Percentiles rank a stretch among this genome's conserved stretches.
Evolutionary conservation across 2,797 vertebrate species (phyloP).

Genomic region (Phoxinus dragarum): DNA sequence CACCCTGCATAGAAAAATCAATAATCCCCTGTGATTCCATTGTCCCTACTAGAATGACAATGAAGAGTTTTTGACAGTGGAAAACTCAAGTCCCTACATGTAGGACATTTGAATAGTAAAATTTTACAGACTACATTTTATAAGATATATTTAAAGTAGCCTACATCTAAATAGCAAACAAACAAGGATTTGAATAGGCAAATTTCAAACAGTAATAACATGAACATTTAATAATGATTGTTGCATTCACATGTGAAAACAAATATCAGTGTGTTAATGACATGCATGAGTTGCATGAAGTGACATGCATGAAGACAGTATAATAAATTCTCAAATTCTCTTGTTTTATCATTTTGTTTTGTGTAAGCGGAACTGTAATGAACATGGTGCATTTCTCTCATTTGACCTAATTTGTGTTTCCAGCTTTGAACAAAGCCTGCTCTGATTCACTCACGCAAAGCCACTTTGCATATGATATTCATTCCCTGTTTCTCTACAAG

Average conservation of each 20-base stretch:
- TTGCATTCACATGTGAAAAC: background rate
- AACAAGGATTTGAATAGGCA: conserved; percentile 53
- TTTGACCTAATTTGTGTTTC: conserved; percentile 55
- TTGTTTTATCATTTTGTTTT: background rate
- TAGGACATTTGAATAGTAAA: conserved; percentile 53
- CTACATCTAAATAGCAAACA: conserved; percentile 35
- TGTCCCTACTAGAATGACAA: background rate
- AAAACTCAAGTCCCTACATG: background rate
- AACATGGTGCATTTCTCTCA: conserved; percentile 30
- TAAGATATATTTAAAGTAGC: background rate
- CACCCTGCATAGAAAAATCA: background rate
- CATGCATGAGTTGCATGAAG: background rate
- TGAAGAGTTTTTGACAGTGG: background rate
- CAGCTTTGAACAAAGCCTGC: conserved; percentile 17
- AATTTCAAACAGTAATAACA: conserved; percentile 6
- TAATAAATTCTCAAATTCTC: background rate
- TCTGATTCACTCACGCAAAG: conserved; percentile 23
- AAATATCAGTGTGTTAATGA: background rate
- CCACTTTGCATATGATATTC: conserved; percentile 55
- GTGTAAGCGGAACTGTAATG: background rate
- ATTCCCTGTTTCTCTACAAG: conserved; percentile 38
- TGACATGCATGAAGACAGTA: background rate
- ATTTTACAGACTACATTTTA: conserved; percentile 23
- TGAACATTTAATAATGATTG: conserved; percentile 22
- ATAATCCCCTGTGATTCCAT: background rate